Percentiles rank a stretch among this genome's conserved stretches.
Evolutionary conservation across 2,888 invertebrate genomes (phyloP).

Genomic region (Leucophenga montana): DNA sequence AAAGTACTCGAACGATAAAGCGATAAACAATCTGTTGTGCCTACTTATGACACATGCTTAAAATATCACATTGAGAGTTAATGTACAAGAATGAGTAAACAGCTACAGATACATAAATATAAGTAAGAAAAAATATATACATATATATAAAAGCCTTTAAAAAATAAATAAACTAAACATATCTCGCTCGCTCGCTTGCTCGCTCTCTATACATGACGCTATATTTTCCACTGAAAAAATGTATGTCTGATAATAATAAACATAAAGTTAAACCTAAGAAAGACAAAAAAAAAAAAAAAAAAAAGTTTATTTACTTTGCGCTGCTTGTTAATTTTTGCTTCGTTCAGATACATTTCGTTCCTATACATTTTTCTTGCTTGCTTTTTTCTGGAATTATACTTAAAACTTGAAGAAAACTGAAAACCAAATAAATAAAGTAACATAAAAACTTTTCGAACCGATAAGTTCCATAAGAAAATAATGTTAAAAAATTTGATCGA

Average conservation of each 20-base stretch:
- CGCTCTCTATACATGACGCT: not conserved
- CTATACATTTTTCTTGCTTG: no score
- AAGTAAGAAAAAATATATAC: not conserved
- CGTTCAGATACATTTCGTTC: not conserved
- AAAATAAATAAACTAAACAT: not conserved
- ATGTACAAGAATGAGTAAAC: slow-evolving; percentile 15
- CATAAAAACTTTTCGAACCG: slow-evolving; percentile 56
- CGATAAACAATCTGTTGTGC: not conserved
- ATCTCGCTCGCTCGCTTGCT: no score
- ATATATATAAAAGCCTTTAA: not conserved
- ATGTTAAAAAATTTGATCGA: slow-evolving; percentile 59
- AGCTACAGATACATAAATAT: not conserved
- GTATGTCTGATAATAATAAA: not conserved
- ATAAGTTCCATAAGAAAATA: slow-evolving; percentile 52
- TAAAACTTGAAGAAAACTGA: not conserved
- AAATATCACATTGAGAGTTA: slow-evolving; percentile 35
- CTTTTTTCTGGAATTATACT: no score
- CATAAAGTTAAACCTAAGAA: not conserved
- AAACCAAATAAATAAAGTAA: slow-evolving; percentile 50
- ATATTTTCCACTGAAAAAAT: not conserved
- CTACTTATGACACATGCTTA: slow-evolving; percentile 44
- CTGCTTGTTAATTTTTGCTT: slow-evolving; percentile 41
- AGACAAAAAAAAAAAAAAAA: not conserved
- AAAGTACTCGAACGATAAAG: not conserved
- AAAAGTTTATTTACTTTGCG: slow-evolving; percentile 48